Conservation (phyloP, 37 sponge, comb jelly and placozoan species). For the Diacarnus erythraeanus region DNA sequence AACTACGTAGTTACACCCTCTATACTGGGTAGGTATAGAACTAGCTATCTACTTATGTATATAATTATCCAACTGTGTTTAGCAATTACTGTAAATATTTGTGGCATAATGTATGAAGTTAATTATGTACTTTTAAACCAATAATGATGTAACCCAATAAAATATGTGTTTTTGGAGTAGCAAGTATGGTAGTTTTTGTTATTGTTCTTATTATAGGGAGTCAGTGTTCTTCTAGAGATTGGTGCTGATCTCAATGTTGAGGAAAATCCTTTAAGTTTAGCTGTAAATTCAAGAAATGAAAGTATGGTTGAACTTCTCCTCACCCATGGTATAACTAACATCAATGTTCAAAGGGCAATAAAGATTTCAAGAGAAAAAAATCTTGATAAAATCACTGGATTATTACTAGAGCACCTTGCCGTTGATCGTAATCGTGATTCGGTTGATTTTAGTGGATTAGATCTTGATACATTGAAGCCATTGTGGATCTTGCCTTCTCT, state of each 20-base stretch:
- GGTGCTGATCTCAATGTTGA: conserved; percentile 65
- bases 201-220: conserved; percentile 32
- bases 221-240: conserved; percentile 55
- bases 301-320: conserved; percentile 60
- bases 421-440: conserved; percentile 19
- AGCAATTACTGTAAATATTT: too few species aligned
- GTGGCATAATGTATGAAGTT: too few species aligned
- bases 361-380: conserved; percentile 26
- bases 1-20: too few species aligned
- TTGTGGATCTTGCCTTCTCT: conserved; percentile 47
- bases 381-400: conserved; percentile 47
- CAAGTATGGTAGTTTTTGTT: neutral
- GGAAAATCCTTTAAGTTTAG: conserved; percentile 63
- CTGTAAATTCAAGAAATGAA: conserved; percentile 33
- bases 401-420: conserved; percentile 42
- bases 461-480: conserved; percentile 34
- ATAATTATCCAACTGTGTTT: too few species aligned
- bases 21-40: too few species aligned
- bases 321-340: conserved; percentile 20
- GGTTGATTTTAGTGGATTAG: conserved; percentile 56
- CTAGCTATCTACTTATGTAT: too few species aligned
- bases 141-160: too few species aligned
- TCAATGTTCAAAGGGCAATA: conserved; percentile 39
- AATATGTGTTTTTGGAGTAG: neutral
- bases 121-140: too few species aligned